A percentile compares a stretch with the other conserved stretches of the same genome.
phyloP scores from a whole-genome alignment of 2,888 invertebrate species.

The Hyles lineata region DNA sequence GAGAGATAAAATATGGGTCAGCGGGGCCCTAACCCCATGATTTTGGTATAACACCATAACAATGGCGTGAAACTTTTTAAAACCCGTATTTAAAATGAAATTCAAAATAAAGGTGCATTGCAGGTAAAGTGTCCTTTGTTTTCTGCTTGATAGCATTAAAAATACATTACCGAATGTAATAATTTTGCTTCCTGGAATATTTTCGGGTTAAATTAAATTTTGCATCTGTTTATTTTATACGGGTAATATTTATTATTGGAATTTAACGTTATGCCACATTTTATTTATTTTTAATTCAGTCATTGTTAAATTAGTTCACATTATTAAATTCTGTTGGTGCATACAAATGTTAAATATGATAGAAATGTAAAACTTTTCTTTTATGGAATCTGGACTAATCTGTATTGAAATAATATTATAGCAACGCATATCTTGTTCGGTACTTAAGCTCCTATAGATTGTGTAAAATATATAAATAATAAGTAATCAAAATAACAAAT shows the following conservation, averaged over 20 bases:
- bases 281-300: too few relatives aligned
- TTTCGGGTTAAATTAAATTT: not conserved
- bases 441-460: too few relatives aligned
- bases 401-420: too few relatives aligned
- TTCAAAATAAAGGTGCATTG: constrained; percentile 16
- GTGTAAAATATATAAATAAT: too few relatives aligned
- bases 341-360: too few relatives aligned
- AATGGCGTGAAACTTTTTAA: not conserved
- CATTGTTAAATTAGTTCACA: too few relatives aligned
- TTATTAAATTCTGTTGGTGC: too few relatives aligned
- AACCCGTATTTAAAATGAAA: constrained; percentile 9
- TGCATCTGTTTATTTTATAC: not conserved
- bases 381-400: too few relatives aligned
- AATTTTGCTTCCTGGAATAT: not conserved
- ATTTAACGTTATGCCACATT: too few relatives aligned
- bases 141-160: not conserved
- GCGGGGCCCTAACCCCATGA: not conserved
- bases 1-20: not conserved
- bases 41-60: not conserved
- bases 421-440: too few relatives aligned
- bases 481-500: too few relatives aligned
- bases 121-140: constrained; percentile 14
- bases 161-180: constrained; percentile 2
- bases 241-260: not conserved
- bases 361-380: too few relatives aligned